Evolutionary conservation across 2,113 vertebrate genomes (phyloP).

Genomic region (Antennarius striatus): DNA sequence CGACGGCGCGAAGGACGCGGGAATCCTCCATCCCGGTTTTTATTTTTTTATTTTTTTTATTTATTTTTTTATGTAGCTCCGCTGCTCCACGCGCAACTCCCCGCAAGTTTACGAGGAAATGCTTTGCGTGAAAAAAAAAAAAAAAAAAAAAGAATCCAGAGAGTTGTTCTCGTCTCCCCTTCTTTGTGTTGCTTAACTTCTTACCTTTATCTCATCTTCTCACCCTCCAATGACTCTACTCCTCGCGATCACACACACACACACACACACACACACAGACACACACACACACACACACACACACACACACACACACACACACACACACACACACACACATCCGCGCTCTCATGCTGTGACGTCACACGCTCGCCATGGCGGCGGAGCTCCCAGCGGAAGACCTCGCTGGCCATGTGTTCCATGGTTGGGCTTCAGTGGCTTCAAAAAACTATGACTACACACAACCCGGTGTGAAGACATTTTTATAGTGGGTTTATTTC

Average conservation of each 20-base stretch:
- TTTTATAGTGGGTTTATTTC: neutral
- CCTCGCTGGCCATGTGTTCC: slow-evolving; percentile 24
- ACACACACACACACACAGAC: slow-evolving; percentile 59
- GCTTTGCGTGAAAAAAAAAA: too few relatives aligned
- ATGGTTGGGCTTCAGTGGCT: slow-evolving; percentile 17
- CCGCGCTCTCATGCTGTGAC: slow-evolving; percentile 66
- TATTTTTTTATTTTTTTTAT: neutral
- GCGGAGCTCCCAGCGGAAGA: slow-evolving; percentile 42
- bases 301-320: slow-evolving; percentile 16
- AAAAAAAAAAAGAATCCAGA: slow-evolving; percentile 1
- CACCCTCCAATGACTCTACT: slow-evolving; percentile 24
- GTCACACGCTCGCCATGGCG: slow-evolving; percentile 64
- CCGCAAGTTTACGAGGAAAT: slow-evolving; percentile 45
- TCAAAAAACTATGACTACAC: neutral
- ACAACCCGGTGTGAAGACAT: neutral
- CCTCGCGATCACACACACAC: slow-evolving; percentile 10
- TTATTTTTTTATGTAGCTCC: slow-evolving; percentile 41
- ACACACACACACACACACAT: slow-evolving; percentile 54
- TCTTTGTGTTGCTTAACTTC: slow-evolving; percentile 1
- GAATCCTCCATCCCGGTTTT: slow-evolving; percentile 50
- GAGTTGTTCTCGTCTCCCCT: slow-evolving; percentile 12
- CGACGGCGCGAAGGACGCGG: slow-evolving; percentile 56
- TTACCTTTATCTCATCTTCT: slow-evolving; percentile 40
- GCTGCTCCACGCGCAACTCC: slow-evolving; percentile 31
- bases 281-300: slow-evolving; percentile 49